These are phyloP conservation scores for Andrena fulva DNA, from an alignment of 2,888 invertebrate species.

Conservation along the genomic window DNA sequence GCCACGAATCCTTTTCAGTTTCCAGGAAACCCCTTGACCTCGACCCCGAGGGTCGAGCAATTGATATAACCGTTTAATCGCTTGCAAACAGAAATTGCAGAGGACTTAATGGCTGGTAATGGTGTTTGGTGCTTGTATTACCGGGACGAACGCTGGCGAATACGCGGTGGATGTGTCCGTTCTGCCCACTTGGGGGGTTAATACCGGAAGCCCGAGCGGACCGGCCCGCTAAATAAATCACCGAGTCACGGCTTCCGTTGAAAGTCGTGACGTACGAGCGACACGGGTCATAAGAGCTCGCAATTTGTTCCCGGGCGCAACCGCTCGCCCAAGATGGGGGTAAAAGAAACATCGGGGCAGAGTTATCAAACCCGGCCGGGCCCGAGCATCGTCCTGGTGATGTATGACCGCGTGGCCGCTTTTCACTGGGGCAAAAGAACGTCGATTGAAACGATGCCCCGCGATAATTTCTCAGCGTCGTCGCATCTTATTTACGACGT, in stretches of 20 bases:
- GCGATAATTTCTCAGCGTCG: conserved; percentile 73
- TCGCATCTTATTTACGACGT: conserved; percentile 78
- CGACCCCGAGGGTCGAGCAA: background rate
- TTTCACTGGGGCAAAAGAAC: conserved; percentile 60
- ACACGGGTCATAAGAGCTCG: conserved; percentile 42
- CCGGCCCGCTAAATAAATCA: conserved; percentile 35
- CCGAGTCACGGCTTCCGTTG: conserved; percentile 4
- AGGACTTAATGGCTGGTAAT: background rate
- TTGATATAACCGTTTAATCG: background rate
- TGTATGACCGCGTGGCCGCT: conserved; percentile 55
- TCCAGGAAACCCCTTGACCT: conserved; percentile 1
- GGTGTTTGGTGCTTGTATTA: background rate
- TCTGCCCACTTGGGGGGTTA: background rate
- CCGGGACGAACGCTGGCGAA: background rate
- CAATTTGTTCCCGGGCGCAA: conserved; percentile 46
- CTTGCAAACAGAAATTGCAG: background rate
- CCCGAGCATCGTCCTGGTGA: conserved; percentile 38
- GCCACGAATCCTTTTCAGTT: background rate
- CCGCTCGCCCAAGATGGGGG: background rate
- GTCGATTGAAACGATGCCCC: conserved; percentile 67
- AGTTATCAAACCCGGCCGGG: conserved; percentile 45
- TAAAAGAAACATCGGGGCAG: conserved; percentile 8
- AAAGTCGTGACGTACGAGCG: conserved; percentile 27
- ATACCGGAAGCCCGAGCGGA: conserved; percentile 12
- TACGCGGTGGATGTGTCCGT: background rate